phyloP scores from a whole-genome alignment of 1,140 invertebrate genomes.

The Babylonia areolata region DNA sequence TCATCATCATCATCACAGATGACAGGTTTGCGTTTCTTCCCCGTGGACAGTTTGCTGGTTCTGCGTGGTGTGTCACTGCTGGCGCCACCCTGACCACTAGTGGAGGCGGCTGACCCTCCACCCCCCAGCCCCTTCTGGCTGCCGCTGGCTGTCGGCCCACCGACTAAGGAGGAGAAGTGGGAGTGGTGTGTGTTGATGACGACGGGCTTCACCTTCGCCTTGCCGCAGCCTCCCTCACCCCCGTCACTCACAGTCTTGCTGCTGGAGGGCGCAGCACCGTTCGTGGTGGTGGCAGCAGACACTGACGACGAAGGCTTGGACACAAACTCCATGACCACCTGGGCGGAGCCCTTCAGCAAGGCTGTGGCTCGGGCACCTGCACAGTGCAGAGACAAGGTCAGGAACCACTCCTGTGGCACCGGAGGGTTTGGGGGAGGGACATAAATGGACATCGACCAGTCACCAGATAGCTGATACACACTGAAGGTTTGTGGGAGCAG shows the following conservation, averaged over 20 bases:
- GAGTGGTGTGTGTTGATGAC: conserved; percentile 57
- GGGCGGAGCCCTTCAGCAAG: conserved; percentile 37
- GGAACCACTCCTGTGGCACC: no score
- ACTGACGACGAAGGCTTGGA: conserved; percentile 34
- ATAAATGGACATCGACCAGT: no score
- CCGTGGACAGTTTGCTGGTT: neutral
- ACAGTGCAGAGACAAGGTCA: conserved; percentile 29
- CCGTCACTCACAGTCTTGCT: neutral
- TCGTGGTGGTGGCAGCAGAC: neutral
- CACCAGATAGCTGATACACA: no score
- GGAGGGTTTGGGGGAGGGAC: no score
- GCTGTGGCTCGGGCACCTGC: conserved; percentile 54
- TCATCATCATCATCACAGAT: conserved; percentile 14
- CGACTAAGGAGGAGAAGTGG: conserved; percentile 32
- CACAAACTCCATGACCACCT: conserved; percentile 53
- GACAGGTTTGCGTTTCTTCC: conserved; percentile 26
- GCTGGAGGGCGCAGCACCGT: neutral
- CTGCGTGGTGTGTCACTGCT: neutral
- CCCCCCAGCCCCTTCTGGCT: neutral
- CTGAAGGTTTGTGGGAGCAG: no score
- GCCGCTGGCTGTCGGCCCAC: neutral
- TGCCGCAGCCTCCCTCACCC: neutral
- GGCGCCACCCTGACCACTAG: neutral
- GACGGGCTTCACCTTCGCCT: conserved; percentile 49
- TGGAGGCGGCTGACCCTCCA: no score